Evolutionary conservation across 2,888 invertebrate genomes (phyloP).

Genomic region (Ophion ventricosus): DNA sequence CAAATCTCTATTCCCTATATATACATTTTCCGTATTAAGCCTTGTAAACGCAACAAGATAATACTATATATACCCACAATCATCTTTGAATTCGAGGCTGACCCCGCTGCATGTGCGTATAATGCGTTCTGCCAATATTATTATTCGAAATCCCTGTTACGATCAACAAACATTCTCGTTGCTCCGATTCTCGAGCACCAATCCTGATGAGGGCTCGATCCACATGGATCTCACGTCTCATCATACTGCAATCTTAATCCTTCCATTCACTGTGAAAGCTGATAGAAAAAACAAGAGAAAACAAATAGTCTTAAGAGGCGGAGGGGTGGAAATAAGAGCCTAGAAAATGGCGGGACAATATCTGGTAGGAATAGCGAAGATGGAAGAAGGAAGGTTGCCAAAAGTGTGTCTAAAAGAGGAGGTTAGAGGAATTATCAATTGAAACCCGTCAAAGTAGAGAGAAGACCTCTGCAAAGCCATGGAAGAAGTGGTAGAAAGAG

Average conservation of each 20-base stretch:
- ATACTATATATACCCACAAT: conserved; percentile 2
- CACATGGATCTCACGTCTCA: conserved; percentile 25
- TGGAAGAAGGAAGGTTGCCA: too few relatives aligned
- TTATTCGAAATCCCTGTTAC: conserved; percentile 19
- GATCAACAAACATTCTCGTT: conserved; percentile 38
- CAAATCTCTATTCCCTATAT: too few relatives aligned
- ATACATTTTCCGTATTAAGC: too few relatives aligned
- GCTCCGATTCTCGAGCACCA: conserved; percentile 6
- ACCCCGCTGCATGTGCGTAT: background rate
- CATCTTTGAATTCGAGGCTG: background rate
- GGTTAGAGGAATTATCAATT: too few relatives aligned
- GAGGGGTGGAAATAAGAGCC: too few relatives aligned
- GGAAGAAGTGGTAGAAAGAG: too few relatives aligned
- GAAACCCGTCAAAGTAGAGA: too few relatives aligned
- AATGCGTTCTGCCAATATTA: conserved; percentile 39
- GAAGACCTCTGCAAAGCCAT: too few relatives aligned
- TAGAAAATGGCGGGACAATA: too few relatives aligned
- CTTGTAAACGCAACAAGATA: background rate
- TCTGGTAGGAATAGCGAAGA: too few relatives aligned
- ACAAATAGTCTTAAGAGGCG: background rate
- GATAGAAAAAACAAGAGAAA: background rate
- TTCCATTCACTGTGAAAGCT: background rate
- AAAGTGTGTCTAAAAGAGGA: too few relatives aligned
- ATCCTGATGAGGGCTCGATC: conserved; percentile 25
- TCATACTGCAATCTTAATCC: conserved; percentile 44